Base-by-base conservation (phyloP, 2,113 vertebrate genomes). In the Holacanthus passer region DNA sequence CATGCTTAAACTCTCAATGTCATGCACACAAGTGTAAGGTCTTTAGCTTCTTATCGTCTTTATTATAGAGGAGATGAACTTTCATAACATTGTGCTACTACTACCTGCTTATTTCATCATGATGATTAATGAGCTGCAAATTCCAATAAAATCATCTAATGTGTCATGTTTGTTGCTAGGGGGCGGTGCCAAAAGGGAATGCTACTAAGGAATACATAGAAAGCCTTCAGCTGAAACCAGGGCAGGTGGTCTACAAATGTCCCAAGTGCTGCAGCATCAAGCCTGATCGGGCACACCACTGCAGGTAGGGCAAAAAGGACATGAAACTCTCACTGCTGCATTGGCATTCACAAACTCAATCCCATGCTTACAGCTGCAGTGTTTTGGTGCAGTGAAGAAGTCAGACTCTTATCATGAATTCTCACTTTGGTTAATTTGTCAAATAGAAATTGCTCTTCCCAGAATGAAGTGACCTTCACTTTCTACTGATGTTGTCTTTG, bases 261-360 rank as follows among this genome's bases (percentile, higher is more conserved):
- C 98, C 98, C 83, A 99, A 99, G 79, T 99, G 98, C 94, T 98
- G 98, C 95, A 99, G 98, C 94, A 99, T 99, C 94, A 99, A 99
- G 89, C 98, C 98, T 0, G 98, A 99, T 92, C 93, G 98, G 90
- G 98, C 98, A 60, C 98, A 99, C 92, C 98, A 99, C 94, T 99
- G 98, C 97, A 99, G 98, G 98, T 99, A 89, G 77, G 85, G 3
- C 60, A 72, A 31, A 72, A 39, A 39, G 50, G 45, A 65, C 53
- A 69, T n/a, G 1, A 6, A 45, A 22, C 16, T 29, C 37, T 39
- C 22, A 7, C 32, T 77, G 62, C 16, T 0, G 11, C 62, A 43
- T 71, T 31, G 13, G 14, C 52, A 27, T 69, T 67, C 35, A 62
- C 24, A 48, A 37, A 56, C 48, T n/a, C 24, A 68, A 5, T 22